Base-by-base conservation (phyloP, 1,140 invertebrate genomes). In the Achatina immaculata region DNA sequence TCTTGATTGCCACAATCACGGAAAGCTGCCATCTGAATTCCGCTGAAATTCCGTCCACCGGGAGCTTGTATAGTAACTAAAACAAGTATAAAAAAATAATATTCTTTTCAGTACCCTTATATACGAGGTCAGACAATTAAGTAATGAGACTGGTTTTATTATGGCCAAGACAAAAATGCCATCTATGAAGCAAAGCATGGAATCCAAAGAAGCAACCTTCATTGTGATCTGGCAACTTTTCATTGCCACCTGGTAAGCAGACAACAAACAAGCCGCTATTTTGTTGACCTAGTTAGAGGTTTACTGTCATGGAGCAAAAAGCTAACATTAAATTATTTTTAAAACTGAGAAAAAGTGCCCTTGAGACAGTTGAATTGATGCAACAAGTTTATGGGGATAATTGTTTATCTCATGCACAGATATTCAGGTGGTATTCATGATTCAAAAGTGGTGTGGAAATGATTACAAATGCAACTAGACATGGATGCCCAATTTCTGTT, bases 41-140 rank as follows among this genome's bases (percentile, higher is more conserved):
- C 68, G 11, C 6, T 2, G 40, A 71, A 71, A 24, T 2, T 28
- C 40, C 21, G n/a, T 31, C 40, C 40, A 24, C 6, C 11, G 1
- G 68, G 68, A 45, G 38, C 62, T 79, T 36, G 65, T 28, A 71
- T 9, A 14, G 45, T 38, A 24, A 69, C 62, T 82, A 21, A 34
- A 24, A 68, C n/a, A 58, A 73, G 24, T 55, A 34, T n/a, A 55
- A 34, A 9, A 58, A 31, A n/a, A 75, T 75, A 28, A 55, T 75
- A 55, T 55, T 31, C n/a, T 75, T 16, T 19, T 55, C 73, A 55
- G 42, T 43, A 45, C 42, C 72, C 51, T 75, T 9, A 36, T 55
- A 43, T 28, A 11, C 43, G 55, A 19, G 1, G 45, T 75, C 31
- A 42, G 19, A 9, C 42, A n/a, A n/a, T n/a, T n/a, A n/a, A n/a